Conservation (phyloP, 2,797 vertebrate species). For the Ctenosaura bakeri region DNA sequence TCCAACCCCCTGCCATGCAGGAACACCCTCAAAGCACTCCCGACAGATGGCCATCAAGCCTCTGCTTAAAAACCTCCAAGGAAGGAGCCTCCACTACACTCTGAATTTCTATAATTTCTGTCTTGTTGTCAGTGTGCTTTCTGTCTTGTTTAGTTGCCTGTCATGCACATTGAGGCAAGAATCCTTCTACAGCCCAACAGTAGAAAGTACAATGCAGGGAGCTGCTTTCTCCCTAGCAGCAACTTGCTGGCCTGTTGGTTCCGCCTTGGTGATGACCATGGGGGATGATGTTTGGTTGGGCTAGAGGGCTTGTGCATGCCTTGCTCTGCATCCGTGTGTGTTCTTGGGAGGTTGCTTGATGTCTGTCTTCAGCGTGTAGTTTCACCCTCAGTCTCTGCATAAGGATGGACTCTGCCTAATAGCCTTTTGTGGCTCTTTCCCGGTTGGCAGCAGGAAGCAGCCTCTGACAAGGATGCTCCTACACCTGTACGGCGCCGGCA, state of each 20-base stretch:
- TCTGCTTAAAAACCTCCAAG: too few species aligned
- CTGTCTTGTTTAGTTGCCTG: background rate
- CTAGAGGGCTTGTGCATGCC: background rate
- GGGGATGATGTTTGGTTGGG: background rate
- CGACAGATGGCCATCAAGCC: too few species aligned
- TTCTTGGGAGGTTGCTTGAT: background rate
- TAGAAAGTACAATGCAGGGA: background rate
- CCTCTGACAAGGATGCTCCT: constrained; percentile 17
- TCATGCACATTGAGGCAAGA: background rate
- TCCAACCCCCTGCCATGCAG: too few species aligned
- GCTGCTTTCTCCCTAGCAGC: background rate
- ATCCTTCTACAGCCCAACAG: background rate
- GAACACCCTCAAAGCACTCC: too few species aligned
- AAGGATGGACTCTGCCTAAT: background rate
- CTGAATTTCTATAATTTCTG: too few species aligned
- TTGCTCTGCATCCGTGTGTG: background rate
- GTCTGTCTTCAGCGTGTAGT: background rate
- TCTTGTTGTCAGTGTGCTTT: background rate
- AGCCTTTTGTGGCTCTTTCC: constrained; percentile 22
- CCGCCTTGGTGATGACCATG: background rate
- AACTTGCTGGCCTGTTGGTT: background rate
- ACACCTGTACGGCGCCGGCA: constrained; percentile 1
- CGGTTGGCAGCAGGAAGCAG: constrained; percentile 28
- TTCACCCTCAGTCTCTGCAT: background rate
- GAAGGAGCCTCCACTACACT: too few species aligned